Evolutionary conservation across 1,140 invertebrate species (phyloP), one percentile per base, ranked within the genome.

Genomic region (Triops longicaudatus): DNA sequence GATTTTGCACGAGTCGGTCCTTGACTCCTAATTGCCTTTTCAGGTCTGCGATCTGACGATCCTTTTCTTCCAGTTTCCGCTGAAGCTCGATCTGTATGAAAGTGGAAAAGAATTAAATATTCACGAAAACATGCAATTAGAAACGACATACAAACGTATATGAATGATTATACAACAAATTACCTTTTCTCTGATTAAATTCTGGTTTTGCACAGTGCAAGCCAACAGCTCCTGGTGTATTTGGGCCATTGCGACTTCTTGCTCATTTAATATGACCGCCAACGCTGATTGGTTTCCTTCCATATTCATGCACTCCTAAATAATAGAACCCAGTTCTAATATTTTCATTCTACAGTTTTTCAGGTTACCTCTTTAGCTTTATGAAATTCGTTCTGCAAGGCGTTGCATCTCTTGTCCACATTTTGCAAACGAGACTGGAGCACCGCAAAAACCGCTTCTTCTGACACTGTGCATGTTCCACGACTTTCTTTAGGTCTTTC

Each of bases 41-140:
- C 42, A 85, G 79, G 71, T 82, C 81, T 17, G 81, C 82, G 80
- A 85, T 84, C 77, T 82, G 80, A 74, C 81, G 80, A 74, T 85
- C 84, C 74, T 81, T 82, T 76, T 84, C 82, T 41, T 82, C 81
- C 73, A 84, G 73, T 31, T 81, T 79, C 78, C 81, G 80, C 72
- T 82, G 78, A 26, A 83, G 77, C 73, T 83, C 83, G 73, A 73
- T 78, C 81, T 83, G 72, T 74, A 72, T 5, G 63, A 73, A 79
- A 77, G 78, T 63, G 22, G 43, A 11, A 63, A n/a, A 63, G 6
- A 63, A 63, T 63, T 63, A 17, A 22, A 12, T 63, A 14, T 11
- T 63, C 22, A n/a, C 37, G 22, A 10, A 14, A 41, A 76, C 26
- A 37, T n/a, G 50, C 1, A 76, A 76, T n/a, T 71, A 14, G 28